Evolutionary conservation across 35 echinoderm and acorn worm species (phyloP).

Genomic region (Chiridota heheva): DNA sequence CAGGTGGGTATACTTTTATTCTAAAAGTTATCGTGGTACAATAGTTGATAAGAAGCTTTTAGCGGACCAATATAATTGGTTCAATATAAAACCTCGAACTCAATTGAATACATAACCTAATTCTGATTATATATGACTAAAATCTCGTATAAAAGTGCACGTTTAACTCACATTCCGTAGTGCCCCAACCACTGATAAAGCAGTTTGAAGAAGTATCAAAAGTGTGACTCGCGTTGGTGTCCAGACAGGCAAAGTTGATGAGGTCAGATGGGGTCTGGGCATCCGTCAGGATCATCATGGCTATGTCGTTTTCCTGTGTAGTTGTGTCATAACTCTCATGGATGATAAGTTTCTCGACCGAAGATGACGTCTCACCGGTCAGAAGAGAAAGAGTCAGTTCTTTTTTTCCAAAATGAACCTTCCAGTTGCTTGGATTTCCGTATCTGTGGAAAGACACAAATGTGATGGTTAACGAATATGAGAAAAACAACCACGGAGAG

Average conservation of each 20-base stretch:
- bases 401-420: conserved; percentile 24
- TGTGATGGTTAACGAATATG: too few relatives aligned
- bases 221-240: not conserved
- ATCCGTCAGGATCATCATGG: conserved; percentile 17
- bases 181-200: conserved; percentile 35
- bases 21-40: too few relatives aligned
- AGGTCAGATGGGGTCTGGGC: not conserved
- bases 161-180: conserved; percentile 18
- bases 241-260: conserved; percentile 33
- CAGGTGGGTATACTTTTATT: too few relatives aligned
- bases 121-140: too few relatives aligned
- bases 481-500: too few relatives aligned
- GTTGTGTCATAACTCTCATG: conserved; percentile 11
- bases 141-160: not conserved
- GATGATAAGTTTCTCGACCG: conserved; percentile 6
- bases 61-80: too few relatives aligned
- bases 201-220: conserved; percentile 12
- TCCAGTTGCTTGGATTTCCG: conserved; percentile 20
- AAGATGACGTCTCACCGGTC: not conserved
- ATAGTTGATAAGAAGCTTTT: too few relatives aligned
- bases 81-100: too few relatives aligned
- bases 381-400: not conserved
- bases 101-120: too few relatives aligned
- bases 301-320: conserved; percentile 21
- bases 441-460: conserved; percentile 8